These are phyloP conservation scores for Zaprionus taronus DNA, from an alignment of 1,140 invertebrate genomes.

Conservation along the genomic window DNA sequence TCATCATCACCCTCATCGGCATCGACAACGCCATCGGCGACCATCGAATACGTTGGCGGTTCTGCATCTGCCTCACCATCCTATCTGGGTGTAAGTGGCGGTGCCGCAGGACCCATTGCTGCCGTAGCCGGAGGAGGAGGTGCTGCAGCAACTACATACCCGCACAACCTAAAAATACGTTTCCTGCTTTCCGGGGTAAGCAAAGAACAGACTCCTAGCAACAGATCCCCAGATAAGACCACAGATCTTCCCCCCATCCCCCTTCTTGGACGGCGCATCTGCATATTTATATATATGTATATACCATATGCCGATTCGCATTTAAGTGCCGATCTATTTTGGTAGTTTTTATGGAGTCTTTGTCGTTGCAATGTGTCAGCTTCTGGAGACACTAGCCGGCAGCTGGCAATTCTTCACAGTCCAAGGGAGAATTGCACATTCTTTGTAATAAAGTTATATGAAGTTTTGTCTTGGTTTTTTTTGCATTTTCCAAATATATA, in stretches of 20 bases:
- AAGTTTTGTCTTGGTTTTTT: neutral
- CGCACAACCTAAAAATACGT: constrained; percentile 84
- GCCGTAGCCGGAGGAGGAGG: constrained; percentile 37
- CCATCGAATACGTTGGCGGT: constrained; percentile 75
- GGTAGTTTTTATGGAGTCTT: constrained; percentile 10
- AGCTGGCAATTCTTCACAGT: constrained; percentile 26
- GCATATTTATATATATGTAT: neutral
- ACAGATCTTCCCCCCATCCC: neutral
- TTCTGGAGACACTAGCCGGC: constrained; percentile 12
- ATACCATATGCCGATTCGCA: neutral
- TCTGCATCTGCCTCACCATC: constrained; percentile 78
- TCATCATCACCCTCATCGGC: constrained; percentile 80
- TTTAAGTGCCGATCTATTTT: constrained; percentile 37
- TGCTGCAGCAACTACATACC: constrained; percentile 76
- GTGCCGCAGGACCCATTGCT: constrained; percentile 23
- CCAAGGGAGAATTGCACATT: neutral
- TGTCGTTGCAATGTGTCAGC: constrained; percentile 10
- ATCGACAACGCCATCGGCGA: constrained; percentile 77
- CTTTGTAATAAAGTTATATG: neutral
- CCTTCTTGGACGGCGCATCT: neutral
- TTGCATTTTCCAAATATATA: neutral
- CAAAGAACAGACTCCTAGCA: neutral
- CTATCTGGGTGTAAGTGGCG: constrained; percentile 54
- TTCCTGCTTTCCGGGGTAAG: constrained; percentile 84
- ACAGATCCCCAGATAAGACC: neutral